Base-by-base conservation (phyloP, 2,888 invertebrate species). In the Therioaphis trifolii region DNA sequence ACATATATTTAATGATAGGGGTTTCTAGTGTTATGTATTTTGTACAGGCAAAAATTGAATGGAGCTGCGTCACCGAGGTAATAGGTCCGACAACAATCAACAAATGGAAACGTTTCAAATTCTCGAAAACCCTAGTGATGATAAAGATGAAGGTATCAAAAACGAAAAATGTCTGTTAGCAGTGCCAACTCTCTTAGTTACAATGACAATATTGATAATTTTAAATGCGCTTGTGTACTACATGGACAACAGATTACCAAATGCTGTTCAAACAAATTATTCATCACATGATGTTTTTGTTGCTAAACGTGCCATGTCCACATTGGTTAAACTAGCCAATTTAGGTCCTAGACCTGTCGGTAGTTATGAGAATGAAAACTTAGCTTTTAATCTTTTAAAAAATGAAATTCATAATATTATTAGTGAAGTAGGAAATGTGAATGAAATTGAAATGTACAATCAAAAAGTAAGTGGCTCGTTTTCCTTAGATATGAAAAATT, bases 391-490 rank as follows among this genome's bases (percentile, higher is more conserved):
- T 71, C 89, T 89, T 68, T 78, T 89, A 85, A 88, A 88, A 21
- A 85, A 87, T 4, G 88, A 89, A 86, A 85, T 90, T 2, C 85
- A 88, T n/a, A 86, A 87, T 49, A 88, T 89, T 11, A 87, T 88
- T 72, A 84, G 86, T 35, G 85, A 87, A 61, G 85, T 87, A 4
- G 86, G 87, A 15, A 86, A 87, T n/a, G 86, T 80, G 1, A 86
- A 87, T 27, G 85, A 86, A 21, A 86, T 90, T 24, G 87, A 88
- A 46, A 86, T 89, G 77, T 90, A 90, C 86, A 87, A 90, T 5
- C 91, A 91, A 86, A 88, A 88, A 58, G 89, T 90, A 0, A 88
- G 88, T 76, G 91, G 91, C 4, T 89, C 89, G 89, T 27, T 90
- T 63, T 4, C 49, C 1, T 49, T 82, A 15, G 49, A 69, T 11